A percentile compares a stretch with the other conserved stretches of the same genome.
These are phyloP conservation scores for Cordylochernes scorpioides DNA, from an alignment of 2,888 invertebrate species.

Conservation along the genomic window DNA sequence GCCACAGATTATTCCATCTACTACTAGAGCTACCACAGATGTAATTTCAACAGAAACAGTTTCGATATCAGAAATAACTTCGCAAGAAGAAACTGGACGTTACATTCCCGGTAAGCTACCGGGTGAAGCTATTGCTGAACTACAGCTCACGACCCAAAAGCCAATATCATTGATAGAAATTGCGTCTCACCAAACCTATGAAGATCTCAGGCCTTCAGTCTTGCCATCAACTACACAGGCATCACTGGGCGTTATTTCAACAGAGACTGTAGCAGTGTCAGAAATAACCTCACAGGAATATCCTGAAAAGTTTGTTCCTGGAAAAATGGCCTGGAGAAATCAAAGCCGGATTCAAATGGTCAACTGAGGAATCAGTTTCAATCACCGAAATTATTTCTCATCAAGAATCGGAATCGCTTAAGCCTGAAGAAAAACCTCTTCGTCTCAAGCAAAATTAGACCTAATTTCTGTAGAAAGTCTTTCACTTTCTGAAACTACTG, in stretches of 20 bases:
- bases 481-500: slow-evolving; percentile 18
- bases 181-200: slow-evolving; percentile 4
- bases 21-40: slow-evolving; percentile 6
- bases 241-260: slow-evolving; percentile 4
- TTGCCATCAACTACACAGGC: slow-evolving; percentile 5
- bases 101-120: slow-evolving; percentile 10
- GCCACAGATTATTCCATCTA: slow-evolving; percentile 3
- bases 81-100: slow-evolving; percentile 7
- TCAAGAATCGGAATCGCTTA: slow-evolving; percentile 5
- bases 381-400: slow-evolving; percentile 8
- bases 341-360: slow-evolving; percentile 6
- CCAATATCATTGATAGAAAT: slow-evolving; percentile 8
- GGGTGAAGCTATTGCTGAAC: slow-evolving; percentile 9
- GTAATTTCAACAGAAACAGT: slow-evolving; percentile 8
- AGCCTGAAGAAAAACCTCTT: slow-evolving; percentile 4
- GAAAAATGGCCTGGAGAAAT: slow-evolving; percentile 11
- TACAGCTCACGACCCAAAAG: slow-evolving; percentile 9
- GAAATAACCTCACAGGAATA: slow-evolving; percentile 9
- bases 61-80: slow-evolving; percentile 6
- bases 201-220: slow-evolving; percentile 2
- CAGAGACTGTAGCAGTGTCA: slow-evolving; percentile 6
- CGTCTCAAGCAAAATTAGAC: slow-evolving; percentile 6
- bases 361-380: slow-evolving; percentile 8
- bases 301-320: slow-evolving; percentile 8
- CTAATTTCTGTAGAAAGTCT: slow-evolving; percentile 8